Evolutionary conservation across 2,797 vertebrate species (phyloP).

Genomic region (Natrix natrix): DNA sequence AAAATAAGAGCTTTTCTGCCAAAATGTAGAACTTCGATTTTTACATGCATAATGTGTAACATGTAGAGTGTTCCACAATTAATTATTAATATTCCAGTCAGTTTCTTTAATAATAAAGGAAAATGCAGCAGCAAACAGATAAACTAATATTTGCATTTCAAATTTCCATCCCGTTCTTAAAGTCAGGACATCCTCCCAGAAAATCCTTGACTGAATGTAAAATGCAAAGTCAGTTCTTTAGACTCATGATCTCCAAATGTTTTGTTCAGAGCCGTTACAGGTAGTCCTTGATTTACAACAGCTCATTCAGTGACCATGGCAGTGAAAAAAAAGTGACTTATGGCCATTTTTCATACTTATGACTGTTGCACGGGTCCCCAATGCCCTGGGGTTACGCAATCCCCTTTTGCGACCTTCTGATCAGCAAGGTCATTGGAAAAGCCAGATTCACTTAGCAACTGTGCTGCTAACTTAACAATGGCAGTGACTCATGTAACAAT

Average conservation of each 20-base stretch:
- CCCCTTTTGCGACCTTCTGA: no score
- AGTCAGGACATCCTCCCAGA: background rate
- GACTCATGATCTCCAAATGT: background rate
- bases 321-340: no score
- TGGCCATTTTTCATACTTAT: no score
- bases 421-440: no score
- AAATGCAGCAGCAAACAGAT: background rate
- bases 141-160: background rate
- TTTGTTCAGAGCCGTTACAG: background rate
- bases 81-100: slow-evolving; percentile 18
- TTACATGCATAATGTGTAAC: background rate
- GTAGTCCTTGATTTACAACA: no score
- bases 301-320: no score
- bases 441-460: no score
- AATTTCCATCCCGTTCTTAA: background rate
- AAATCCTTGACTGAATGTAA: background rate
- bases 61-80: background rate
- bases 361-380: no score
- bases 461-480: no score
- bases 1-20: background rate
- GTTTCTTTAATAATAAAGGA: background rate
- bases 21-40: background rate
- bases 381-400: no score
- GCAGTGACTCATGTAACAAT: no score
- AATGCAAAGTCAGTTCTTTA: background rate